phyloP scores from a whole-genome alignment of 2,113 vertebrate species.

The Podilymbus podiceps region DNA sequence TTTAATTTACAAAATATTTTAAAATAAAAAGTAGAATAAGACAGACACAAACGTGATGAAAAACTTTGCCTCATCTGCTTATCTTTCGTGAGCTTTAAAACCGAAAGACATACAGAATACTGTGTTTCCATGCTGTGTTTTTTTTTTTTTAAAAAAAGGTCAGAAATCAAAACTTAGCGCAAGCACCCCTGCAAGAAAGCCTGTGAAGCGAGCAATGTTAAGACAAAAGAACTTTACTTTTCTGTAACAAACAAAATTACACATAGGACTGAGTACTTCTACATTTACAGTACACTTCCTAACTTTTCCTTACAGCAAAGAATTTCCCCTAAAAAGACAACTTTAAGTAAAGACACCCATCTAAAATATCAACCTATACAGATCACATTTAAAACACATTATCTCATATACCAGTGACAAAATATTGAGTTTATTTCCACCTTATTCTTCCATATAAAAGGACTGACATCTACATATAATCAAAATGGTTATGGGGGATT shows the following conservation, averaged over 20 bases:
- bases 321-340: slow-evolving; percentile 52
- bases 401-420: slow-evolving; percentile 60
- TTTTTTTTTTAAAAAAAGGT: neutral
- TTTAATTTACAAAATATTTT: slow-evolving; percentile 40
- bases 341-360: slow-evolving; percentile 35
- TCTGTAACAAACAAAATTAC: slow-evolving; percentile 69
- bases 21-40: neutral
- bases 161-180: neutral
- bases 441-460: slow-evolving; percentile 55
- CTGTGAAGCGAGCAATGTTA: slow-evolving; percentile 25
- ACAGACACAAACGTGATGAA: neutral
- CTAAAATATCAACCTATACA: slow-evolving; percentile 59
- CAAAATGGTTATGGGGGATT: neutral
- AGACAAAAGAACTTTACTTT: slow-evolving; percentile 61
- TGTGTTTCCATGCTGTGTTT: neutral
- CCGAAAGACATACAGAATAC: neutral
- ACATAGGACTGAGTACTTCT: slow-evolving; percentile 61
- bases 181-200: slow-evolving; percentile 14
- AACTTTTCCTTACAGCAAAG: slow-evolving; percentile 46
- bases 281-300: slow-evolving; percentile 58
- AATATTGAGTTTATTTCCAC: slow-evolving; percentile 57
- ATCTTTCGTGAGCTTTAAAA: neutral
- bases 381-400: slow-evolving; percentile 46
- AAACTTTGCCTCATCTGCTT: neutral
- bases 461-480: slow-evolving; percentile 23